Evolutionary conservation across 2,113 vertebrate genomes (phyloP), one percentile per base, ranked within the genome.

Genomic region (Psophia crepitans): DNA sequence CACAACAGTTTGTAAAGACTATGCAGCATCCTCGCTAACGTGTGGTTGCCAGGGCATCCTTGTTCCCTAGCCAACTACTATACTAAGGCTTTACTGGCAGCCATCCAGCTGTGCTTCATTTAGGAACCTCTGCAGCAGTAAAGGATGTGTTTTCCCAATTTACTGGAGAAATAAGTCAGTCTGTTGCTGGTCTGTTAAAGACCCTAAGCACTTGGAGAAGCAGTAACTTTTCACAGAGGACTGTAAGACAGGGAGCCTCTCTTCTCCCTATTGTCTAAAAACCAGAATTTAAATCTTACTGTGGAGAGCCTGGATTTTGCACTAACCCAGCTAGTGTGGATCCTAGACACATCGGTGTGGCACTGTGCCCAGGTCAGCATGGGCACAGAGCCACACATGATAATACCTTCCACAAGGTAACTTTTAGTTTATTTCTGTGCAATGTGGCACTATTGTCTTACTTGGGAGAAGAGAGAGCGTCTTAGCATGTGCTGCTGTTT

Each of bases 11-110:
- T 94, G 66, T 68, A 94, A 68, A 87, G 86, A 91, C 84, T 75
- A 83, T 77, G 87, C 92, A 90, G 94, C 93, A 96, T 95, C 89
- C 87, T 95, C 16, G 4, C 90, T 91, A 91, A 78, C 8, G n/a
- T 4, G 6, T 89, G 87, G 96, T 97, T 97, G 93, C 97, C 92
- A 96, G 93, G 93, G 89, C 88, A 95, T 84, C 93, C 95, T 94
- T 80, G 74, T 89, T 96, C 90, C 94, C 73, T 63, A 87, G 96
- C 92, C 93, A 94, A 51, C 94, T 92, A 39, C 93, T 89, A 48
- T 9, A 39, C 63, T 54, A 26, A 90, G 84, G 81, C 48, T 95
- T 85, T 80, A 77, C 84, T 97, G 95, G 90, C 90, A 97, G 82
- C 70, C 69, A 76, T 82, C 93, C 96, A 95, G 57, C 87, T 92